Conservation (phyloP, 2,113 vertebrate genomes). For the Lophotis ruficrista region DNA sequence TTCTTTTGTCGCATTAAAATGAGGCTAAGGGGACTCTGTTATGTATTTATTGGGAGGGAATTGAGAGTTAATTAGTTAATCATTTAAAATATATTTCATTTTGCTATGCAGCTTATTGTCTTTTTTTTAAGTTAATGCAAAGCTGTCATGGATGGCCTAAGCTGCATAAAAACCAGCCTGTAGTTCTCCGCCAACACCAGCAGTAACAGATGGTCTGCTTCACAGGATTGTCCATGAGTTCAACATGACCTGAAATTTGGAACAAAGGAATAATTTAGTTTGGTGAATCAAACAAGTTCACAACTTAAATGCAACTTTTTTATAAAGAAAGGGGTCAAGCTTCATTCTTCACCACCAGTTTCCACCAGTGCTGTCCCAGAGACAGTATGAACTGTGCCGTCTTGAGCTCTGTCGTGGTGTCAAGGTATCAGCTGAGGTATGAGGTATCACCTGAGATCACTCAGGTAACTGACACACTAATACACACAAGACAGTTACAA, state of each 20-base stretch:
- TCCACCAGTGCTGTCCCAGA: not conserved
- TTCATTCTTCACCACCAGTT: not conserved
- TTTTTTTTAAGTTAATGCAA: conserved; percentile 1
- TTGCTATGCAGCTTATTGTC: not conserved
- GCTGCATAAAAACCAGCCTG: not conserved
- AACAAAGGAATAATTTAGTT: not conserved
- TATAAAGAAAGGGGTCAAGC: not conserved
- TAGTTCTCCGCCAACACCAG: not conserved
- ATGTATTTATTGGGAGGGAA: not conserved
- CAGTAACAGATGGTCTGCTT: not conserved
- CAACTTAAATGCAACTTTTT: not conserved
- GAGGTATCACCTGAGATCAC: not conserved
- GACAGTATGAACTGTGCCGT: not conserved
- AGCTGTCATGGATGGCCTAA: not conserved
- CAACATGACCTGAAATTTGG: not conserved
- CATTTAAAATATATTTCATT: conserved; percentile 2
- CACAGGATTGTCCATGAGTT: not conserved
- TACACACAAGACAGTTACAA: not conserved
- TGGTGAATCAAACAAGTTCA: not conserved
- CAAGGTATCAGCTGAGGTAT: not conserved
- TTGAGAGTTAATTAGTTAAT: not conserved
- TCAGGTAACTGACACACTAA: not conserved
- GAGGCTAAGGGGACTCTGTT: not conserved
- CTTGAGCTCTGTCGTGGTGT: not conserved
- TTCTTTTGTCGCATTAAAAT: not conserved